Evolutionary conservation across 1,140 invertebrate species (phyloP).

Genomic region (Scaptomyza montana): DNA sequence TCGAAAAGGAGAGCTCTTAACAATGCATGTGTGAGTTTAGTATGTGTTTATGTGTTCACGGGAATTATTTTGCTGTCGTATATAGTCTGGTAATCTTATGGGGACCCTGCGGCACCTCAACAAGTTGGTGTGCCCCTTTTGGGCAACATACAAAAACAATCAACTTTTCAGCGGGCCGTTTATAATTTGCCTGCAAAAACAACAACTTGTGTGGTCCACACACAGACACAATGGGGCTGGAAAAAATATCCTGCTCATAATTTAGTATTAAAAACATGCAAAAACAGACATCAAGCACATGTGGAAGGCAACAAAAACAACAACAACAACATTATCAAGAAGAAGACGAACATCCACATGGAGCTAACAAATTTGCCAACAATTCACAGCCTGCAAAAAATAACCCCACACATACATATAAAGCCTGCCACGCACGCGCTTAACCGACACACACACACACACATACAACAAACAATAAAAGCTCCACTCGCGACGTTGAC

Average conservation of each 20-base stretch:
- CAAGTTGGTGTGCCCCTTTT: background rate
- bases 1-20: too few species aligned
- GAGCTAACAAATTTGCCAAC: slow-evolving; percentile 80
- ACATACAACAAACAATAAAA: slow-evolving; percentile 54
- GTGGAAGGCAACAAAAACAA: slow-evolving; percentile 28
- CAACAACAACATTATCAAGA: slow-evolving; percentile 32
- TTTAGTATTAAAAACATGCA: slow-evolving; percentile 76
- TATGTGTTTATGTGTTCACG: background rate
- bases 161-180: slow-evolving; percentile 25
- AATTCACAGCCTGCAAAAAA: slow-evolving; percentile 58
- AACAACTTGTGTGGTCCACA: slow-evolving; percentile 53
- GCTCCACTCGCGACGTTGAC: slow-evolving; percentile 45
- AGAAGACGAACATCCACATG: slow-evolving; percentile 46
- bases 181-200: slow-evolving; percentile 45
- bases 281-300: slow-evolving; percentile 72
- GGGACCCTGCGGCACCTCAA: background rate
- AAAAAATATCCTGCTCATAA: slow-evolving; percentile 65
- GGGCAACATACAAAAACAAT: slow-evolving; percentile 24
- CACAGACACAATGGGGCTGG: slow-evolving; percentile 26
- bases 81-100: background rate
- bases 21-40: background rate
- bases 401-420: slow-evolving; percentile 39
- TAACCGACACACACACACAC: slow-evolving; percentile 22
- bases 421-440: slow-evolving; percentile 78
- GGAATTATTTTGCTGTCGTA: background rate